These are phyloP conservation scores for Hyposoter didymator DNA, from an alignment of 2,888 invertebrate genomes.

Conservation along the genomic window DNA sequence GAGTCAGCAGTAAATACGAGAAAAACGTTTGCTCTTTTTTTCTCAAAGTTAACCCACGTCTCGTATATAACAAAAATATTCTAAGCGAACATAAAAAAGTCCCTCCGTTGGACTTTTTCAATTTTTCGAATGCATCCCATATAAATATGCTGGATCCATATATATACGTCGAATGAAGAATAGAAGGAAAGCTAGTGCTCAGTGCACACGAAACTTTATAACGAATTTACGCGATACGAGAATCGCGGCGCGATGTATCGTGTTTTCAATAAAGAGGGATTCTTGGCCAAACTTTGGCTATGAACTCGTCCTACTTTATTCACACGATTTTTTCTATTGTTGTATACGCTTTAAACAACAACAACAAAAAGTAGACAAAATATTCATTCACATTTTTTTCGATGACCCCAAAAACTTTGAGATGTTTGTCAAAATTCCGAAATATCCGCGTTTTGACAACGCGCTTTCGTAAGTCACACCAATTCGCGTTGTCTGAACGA, in stretches of 20 bases:
- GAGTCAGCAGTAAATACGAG: neutral
- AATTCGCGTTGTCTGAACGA: neutral
- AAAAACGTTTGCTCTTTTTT: constrained; percentile 3
- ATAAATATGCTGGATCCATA: neutral
- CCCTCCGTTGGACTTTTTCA: neutral
- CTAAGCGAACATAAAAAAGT: neutral
- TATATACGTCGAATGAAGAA: neutral
- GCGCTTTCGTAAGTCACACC: constrained; percentile 13
- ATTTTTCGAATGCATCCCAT: constrained; percentile 7
- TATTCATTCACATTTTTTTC: neutral
- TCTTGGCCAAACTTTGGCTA: constrained; percentile 50
- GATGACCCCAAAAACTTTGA: neutral
- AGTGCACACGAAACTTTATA: constrained; percentile 56
- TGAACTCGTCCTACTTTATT: neutral
- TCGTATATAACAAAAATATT: neutral
- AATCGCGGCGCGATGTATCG: neutral
- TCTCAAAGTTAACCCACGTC: neutral
- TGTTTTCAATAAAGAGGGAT: constrained; percentile 3
- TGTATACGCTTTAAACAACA: neutral
- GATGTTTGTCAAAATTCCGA: constrained; percentile 34
- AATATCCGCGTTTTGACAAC: constrained; percentile 14
- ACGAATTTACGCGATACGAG: constrained; percentile 59
- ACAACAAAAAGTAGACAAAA: neutral
- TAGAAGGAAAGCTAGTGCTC: constrained; percentile 33
- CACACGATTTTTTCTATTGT: constrained; percentile 2